Conservation (phyloP, 2,888 invertebrate species). For the Maniola hyperantus region DNA sequence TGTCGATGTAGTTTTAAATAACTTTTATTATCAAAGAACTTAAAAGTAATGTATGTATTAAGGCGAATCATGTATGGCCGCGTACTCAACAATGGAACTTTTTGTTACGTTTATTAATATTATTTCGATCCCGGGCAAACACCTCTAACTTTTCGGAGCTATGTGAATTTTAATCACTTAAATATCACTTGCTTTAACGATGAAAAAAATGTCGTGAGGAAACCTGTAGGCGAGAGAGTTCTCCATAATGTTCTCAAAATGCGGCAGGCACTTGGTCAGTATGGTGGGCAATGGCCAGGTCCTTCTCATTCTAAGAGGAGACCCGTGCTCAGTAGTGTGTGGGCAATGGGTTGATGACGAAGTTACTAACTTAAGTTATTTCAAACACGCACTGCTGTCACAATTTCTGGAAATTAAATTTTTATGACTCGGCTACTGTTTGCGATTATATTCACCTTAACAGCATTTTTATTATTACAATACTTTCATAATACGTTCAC, state of each 20-base stretch:
- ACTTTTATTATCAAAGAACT: constrained; percentile 17
- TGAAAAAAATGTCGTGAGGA: no score
- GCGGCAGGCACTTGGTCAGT: no score
- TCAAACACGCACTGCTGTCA: neutral
- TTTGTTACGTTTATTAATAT: neutral
- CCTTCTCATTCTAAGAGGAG: no score
- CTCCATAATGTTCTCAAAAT: no score
- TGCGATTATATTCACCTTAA: constrained; percentile 3
- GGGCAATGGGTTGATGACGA: no score
- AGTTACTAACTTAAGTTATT: neutral
- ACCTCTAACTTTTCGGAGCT: no score
- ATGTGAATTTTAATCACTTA: no score
- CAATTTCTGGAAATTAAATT: neutral
- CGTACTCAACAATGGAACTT: neutral
- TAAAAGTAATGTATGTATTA: constrained; percentile 21
- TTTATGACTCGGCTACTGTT: constrained; percentile 6
- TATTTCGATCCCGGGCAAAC: neutral
- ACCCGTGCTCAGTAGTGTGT: no score
- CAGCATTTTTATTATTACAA: constrained; percentile 12
- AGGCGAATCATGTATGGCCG: constrained; percentile 9
- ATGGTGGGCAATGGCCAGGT: no score
- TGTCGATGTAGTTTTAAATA: constrained; percentile 28
- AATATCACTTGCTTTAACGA: no score
- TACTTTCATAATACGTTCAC: constrained; percentile 12
- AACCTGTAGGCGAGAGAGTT: no score